Evolutionary conservation across 2,113 vertebrate genomes (phyloP), one percentile per base, ranked within the genome.

Genomic region (Eretmochelys imbricata): DNA sequence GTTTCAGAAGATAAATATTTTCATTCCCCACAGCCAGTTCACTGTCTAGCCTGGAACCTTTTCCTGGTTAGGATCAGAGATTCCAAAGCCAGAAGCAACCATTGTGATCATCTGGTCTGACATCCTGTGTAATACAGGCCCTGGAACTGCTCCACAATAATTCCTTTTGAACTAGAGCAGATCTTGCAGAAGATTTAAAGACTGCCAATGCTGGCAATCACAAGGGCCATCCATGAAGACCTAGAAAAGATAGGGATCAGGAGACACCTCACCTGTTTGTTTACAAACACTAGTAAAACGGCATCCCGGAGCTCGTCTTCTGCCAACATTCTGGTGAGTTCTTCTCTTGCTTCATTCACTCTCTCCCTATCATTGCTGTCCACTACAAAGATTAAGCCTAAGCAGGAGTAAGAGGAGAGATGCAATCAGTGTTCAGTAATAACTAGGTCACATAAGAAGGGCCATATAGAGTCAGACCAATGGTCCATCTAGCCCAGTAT

Each of bases 351-450:
- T 96, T 99, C 99, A 10, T 97, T 98, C 49, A 98, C 92, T 76
- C 98, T 95, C 93, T 99, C 99, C 95, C 98, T 98, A 93, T 99
- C 99, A 24, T 99, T 99, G 87, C 98, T 99, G 95, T 99, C 98
- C 80, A 99, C 98, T 42, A 99, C 98, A 51, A 99, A 99, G 94
- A 99, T 99, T 69, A 99, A 96, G 85, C 98, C 98, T 99, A 95
- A 3, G 80, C 27, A 87, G 80, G 84, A 95, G 92, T 8, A 35
- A 35, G n/a, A 59, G 86, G 35, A 80, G 19, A 91, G 49, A 22
- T 55, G 4, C 27, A n/a, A 42, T 75, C 69, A 75, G 69, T 42
- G n/a, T 75, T 75, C 69, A 75, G 69, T 24, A 75, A 75, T 42
- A 75, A 22, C 20, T 75, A 11, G n/a, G 8, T 75, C 29, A 62